Conservation (phyloP, 1,140 invertebrate species). For the Drosophila auraria region DNA sequence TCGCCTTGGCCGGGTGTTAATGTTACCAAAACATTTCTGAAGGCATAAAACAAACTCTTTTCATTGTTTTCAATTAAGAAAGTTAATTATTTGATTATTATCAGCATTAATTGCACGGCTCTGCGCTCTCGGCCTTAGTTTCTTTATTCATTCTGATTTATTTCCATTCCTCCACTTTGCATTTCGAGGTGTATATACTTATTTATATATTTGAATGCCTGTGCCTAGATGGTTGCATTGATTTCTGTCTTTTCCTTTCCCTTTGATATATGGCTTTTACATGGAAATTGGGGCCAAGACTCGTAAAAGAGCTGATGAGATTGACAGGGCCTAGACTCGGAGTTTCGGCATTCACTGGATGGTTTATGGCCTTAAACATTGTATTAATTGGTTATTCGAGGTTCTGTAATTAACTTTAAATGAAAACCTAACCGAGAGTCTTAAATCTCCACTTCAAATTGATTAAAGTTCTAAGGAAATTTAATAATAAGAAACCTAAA, state of each 20-base stretch:
- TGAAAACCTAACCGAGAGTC: neutral
- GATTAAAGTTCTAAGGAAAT: neutral
- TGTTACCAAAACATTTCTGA: slow-evolving; percentile 76
- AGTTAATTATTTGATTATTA: slow-evolving; percentile 84
- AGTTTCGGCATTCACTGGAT: slow-evolving; percentile 28
- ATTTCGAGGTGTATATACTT: slow-evolving; percentile 32
- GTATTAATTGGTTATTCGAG: slow-evolving; percentile 27
- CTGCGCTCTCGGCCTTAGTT: neutral
- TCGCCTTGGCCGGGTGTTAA: slow-evolving; percentile 66
- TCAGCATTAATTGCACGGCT: slow-evolving; percentile 74
- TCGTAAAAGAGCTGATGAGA: slow-evolving; percentile 45
- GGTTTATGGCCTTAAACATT: slow-evolving; percentile 23
- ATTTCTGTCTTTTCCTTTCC: slow-evolving; percentile 40
- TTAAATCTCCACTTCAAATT: neutral
- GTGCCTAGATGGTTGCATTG: slow-evolving; percentile 39
- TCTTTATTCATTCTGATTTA: slow-evolving; percentile 62
- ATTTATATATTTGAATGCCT: slow-evolving; percentile 59
- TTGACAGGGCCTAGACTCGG: slow-evolving; percentile 19
- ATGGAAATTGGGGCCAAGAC: slow-evolving; percentile 41
- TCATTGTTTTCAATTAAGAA: slow-evolving; percentile 84
- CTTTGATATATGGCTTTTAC: slow-evolving; percentile 62
- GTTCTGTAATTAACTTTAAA: slow-evolving; percentile 10
- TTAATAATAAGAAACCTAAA: too few relatives aligned
- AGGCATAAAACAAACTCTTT: slow-evolving; percentile 67
- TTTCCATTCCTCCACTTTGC: slow-evolving; percentile 41